These are phyloP conservation scores for Latrodectus geometricus DNA, from an alignment of 1,140 invertebrate species.

Conservation along the genomic window DNA sequence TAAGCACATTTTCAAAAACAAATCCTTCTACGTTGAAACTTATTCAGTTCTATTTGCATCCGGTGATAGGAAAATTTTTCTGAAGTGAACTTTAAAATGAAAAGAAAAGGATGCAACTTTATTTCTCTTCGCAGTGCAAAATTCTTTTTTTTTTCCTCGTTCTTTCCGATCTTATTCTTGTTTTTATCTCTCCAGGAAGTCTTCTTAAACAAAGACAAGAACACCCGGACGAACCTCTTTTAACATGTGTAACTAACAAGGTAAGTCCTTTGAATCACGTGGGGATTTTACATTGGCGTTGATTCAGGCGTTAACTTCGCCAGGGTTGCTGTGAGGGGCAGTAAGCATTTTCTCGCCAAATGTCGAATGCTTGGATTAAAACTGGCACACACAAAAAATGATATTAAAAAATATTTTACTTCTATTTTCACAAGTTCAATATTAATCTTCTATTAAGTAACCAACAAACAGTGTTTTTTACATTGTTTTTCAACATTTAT, in stretches of 20 bases:
- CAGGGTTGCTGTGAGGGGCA: conserved; percentile 4
- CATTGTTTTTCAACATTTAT: too few species aligned
- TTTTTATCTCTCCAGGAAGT: conserved; percentile 13
- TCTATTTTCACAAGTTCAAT: too few species aligned
- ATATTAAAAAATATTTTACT: too few species aligned
- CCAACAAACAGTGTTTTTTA: too few species aligned
- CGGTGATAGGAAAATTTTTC: too few species aligned
- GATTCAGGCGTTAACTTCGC: conserved; percentile 41
- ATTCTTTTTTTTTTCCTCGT: not conserved
- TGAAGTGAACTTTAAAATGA: not conserved
- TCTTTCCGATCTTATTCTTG: not conserved
- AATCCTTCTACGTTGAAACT: too few species aligned
- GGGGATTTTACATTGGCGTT: conserved; percentile 43
- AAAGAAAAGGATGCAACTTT: not conserved
- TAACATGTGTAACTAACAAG: conserved; percentile 45
- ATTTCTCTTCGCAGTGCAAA: not conserved
- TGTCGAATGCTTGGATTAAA: too few species aligned
- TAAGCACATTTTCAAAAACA: too few species aligned
- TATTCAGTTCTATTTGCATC: too few species aligned
- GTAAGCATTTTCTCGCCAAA: too few species aligned
- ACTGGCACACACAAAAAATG: too few species aligned
- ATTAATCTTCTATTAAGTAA: too few species aligned
- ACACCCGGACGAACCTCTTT: not conserved
- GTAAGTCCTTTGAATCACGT: conserved; percentile 36
- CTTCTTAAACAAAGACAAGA: conserved; percentile 21